phyloP scores from a whole-genome alignment of 2,888 invertebrate genomes.

The Allygus modestus region DNA sequence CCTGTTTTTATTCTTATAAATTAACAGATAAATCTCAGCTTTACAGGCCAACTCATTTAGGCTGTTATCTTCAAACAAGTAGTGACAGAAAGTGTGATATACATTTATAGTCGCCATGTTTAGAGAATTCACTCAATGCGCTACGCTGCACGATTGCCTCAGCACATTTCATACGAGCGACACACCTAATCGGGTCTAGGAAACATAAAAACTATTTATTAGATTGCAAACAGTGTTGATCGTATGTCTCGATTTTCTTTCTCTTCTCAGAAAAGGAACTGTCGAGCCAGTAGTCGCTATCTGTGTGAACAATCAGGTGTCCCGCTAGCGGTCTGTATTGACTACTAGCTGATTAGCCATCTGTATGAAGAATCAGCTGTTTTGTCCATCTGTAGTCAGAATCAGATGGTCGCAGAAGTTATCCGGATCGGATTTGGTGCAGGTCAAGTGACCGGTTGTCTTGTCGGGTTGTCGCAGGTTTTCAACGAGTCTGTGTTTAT shows the following conservation, averaged over 20 bases:
- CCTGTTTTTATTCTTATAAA: too few relatives aligned
- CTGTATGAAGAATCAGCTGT: constrained; percentile 37
- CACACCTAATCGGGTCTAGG: constrained; percentile 3
- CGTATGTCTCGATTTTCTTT: constrained; percentile 26
- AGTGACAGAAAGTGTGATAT: not conserved
- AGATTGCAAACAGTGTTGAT: constrained; percentile 38
- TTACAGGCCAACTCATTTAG: too few relatives aligned
- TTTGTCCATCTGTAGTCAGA: not conserved
- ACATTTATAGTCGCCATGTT: not conserved
- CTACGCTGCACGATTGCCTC: not conserved
- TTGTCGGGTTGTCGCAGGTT: too few relatives aligned
- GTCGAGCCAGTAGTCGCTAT: constrained; percentile 3
- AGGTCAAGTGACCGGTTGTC: not conserved
- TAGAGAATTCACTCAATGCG: not conserved
- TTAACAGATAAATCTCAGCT: too few relatives aligned
- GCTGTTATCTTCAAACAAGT: not conserved
- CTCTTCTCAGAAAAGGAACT: constrained; percentile 33
- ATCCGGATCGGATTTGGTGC: not conserved
- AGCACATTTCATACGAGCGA: not conserved
- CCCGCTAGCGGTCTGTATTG: not conserved
- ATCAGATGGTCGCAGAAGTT: not conserved
- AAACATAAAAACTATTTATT: constrained; percentile 11
- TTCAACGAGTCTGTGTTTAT: too few relatives aligned
- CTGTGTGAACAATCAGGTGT: not conserved
- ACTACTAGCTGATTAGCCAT: not conserved